phyloP scores from a whole-genome alignment of 2,888 invertebrate species.

The Thecophora atra region DNA sequence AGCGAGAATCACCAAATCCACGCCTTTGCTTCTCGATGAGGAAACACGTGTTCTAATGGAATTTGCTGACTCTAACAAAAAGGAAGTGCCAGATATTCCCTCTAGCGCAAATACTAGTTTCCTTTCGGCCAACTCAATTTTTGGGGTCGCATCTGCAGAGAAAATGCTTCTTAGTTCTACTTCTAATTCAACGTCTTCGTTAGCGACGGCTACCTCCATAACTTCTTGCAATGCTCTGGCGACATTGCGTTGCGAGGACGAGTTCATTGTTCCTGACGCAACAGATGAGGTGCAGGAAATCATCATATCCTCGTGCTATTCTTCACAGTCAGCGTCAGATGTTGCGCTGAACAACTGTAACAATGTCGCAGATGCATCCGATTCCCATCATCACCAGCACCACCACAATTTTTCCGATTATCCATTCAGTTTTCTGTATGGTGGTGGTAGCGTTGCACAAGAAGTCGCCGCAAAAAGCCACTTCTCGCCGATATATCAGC shows the following conservation, averaged over 20 bases:
- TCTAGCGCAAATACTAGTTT: constrained; percentile 45
- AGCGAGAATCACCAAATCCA: background rate
- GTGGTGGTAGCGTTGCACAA: constrained; percentile 40
- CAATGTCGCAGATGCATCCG: constrained; percentile 26
- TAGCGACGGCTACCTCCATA: constrained; percentile 39
- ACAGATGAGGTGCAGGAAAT: constrained; percentile 55
- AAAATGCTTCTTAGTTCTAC: constrained; percentile 9
- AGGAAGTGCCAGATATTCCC: background rate
- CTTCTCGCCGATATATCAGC: constrained; percentile 45
- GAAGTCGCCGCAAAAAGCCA: constrained; percentile 35
- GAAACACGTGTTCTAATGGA: constrained; percentile 59
- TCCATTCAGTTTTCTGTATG: constrained; percentile 55
- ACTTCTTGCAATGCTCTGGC: constrained; percentile 34
- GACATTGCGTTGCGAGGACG: constrained; percentile 45
- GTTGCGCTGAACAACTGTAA: constrained; percentile 37
- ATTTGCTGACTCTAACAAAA: constrained; percentile 58
- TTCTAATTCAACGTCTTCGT: constrained; percentile 29
- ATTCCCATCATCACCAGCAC: constrained; percentile 37
- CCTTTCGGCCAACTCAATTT: constrained; percentile 58
- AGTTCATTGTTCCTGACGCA: constrained; percentile 49
- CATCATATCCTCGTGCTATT: constrained; percentile 56
- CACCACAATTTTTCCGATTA: constrained; percentile 51
- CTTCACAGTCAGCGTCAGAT: constrained; percentile 53
- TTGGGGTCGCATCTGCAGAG: constrained; percentile 37
- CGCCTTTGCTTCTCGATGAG: constrained; percentile 47